phyloP scores from a whole-genome alignment of 2,888 invertebrate species.

The Antheraea assamensis region DNA sequence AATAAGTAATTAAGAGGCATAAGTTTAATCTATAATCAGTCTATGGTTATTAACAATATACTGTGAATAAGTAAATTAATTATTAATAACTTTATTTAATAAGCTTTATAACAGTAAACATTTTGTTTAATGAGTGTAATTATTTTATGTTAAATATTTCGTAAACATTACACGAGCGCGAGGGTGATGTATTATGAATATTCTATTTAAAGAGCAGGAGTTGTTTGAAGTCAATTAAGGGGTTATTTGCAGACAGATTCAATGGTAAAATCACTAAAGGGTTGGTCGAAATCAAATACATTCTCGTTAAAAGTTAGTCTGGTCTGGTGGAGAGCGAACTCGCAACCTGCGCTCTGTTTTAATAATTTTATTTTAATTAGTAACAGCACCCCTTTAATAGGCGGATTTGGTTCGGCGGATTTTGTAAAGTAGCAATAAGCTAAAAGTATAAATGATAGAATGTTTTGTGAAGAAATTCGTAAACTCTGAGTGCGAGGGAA shows the following conservation, averaged over 20 bases:
- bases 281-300: constrained; percentile 80
- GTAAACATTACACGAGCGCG: not conserved
- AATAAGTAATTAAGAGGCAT: not conserved
- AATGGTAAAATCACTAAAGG: constrained; percentile 80
- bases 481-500: not conserved
- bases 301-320: constrained; percentile 81
- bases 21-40: not conserved
- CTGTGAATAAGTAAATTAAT: not conserved
- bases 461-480: not conserved
- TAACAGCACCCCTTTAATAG: constrained; percentile 69
- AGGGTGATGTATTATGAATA: constrained; percentile 44
- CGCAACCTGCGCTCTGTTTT: constrained; percentile 65
- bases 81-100: not conserved
- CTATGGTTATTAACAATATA: not conserved
- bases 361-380: constrained; percentile 82
- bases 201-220: constrained; percentile 64
- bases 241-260: constrained; percentile 80
- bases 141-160: not conserved
- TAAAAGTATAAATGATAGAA: not conserved
- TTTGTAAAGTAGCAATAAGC: constrained; percentile 44
- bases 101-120: not conserved
- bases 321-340: constrained; percentile 56
- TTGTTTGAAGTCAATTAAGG: constrained; percentile 80
- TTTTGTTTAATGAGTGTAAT: constrained; percentile 4
- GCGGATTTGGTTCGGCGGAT: constrained; percentile 63